Base-by-base conservation (phyloP, 1,140 invertebrate species). In the Drosophila biarmipes region DNA sequence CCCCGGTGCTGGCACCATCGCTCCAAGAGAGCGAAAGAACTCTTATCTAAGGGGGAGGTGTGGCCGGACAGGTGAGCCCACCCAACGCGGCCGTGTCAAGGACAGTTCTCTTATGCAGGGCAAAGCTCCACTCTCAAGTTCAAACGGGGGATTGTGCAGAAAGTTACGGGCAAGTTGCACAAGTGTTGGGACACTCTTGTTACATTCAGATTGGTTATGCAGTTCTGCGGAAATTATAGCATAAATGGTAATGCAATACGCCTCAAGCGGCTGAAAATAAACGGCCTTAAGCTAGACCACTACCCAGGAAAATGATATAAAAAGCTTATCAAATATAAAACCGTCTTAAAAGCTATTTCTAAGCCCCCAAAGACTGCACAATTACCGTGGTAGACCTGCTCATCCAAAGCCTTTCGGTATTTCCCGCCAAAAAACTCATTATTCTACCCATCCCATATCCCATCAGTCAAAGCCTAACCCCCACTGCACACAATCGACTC, bases 401-500 rank as follows among this genome's bases (percentile, higher is more conserved):
- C 24, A 24, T 24, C 24, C 24, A 24, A 24, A 24, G 24, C 24
- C 5, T 24, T 24, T 4, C 24, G 3, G 24, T 24, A 24, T 29
- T 29, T 29, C 6, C 10, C 52, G n/a, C 21, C 29, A 42, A 10
- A 40, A 40, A 42, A 14, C 24, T 27, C 37, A 15, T 29, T 7
- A 31, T 21, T 24, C 15, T 24, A 38, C 12, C 27, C 11, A 7
- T 14, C 10, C 12, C 34, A 6, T 15, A 38, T 24, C 10, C n/a
- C n/a, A 15, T 38, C 54, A 27, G 15, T 27, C 11, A 29, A 6
- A 17, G n/a, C 17, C 17, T 17, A 58, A 43, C 53, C 64, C 34
- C 11, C 24, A 27, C 45, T 63, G 57, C 62, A 59, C 59, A 77
- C 63, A 80, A 80, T 72, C 72, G 67, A 42, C 48, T 38, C 37